Conservation (phyloP, 2,797 vertebrate species). For the Phrynocephalus guinanensis region DNA sequence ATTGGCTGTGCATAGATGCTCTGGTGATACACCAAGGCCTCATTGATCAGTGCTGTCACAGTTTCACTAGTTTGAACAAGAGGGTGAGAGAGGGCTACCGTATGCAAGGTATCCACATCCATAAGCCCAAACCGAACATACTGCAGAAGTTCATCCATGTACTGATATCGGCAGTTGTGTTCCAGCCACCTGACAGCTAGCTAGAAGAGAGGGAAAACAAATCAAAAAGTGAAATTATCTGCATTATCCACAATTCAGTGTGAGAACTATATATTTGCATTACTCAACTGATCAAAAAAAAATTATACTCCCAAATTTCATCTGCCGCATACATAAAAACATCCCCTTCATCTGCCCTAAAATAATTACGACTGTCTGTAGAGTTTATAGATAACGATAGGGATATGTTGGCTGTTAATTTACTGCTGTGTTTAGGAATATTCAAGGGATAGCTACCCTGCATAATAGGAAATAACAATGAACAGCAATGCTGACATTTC, state of each 20-base stretch:
- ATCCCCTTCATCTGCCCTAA: neutral
- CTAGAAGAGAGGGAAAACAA: conserved; percentile 75
- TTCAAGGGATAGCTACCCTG: neutral
- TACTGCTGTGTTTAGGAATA: neutral
- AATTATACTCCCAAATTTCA: conserved; percentile 30
- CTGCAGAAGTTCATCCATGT: conserved; percentile 92
- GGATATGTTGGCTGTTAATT: neutral
- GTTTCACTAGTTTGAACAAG: conserved; percentile 88
- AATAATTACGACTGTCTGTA: conserved; percentile 31
- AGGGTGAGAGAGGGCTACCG: conserved; percentile 86
- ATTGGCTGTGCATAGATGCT: conserved; percentile 92
- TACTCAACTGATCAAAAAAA: neutral
- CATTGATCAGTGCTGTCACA: conserved; percentile 87
- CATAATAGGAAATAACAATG: conserved; percentile 41
- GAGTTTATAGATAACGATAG: conserved; percentile 4
- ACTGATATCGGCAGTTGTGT: conserved; percentile 90
- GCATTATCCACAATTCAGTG: neutral
- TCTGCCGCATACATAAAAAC: conserved; percentile 20
- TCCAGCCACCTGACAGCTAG: conserved; percentile 94
- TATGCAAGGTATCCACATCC: conserved; percentile 89
- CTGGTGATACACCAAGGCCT: conserved; percentile 93
- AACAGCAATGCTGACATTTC: conserved; percentile 6
- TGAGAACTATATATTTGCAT: conserved; percentile 30
- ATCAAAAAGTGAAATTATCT: neutral
- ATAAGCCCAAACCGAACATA: conserved; percentile 94